phyloP scores from a whole-genome alignment of 2,113 vertebrate species.

The Ailurus styani region DNA sequence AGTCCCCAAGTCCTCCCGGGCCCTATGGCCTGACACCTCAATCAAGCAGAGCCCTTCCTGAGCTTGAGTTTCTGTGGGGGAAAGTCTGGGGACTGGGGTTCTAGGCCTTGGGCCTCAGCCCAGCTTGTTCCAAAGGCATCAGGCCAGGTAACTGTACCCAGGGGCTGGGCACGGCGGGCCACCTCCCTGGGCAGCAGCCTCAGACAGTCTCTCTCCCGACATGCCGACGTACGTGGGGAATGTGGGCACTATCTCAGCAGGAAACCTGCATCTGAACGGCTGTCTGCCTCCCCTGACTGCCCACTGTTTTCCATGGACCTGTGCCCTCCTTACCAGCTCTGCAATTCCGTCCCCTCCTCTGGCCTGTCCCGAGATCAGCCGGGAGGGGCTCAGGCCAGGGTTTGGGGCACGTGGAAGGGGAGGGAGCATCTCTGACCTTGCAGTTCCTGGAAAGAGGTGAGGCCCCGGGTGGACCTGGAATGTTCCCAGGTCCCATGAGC shows the following conservation, averaged over 20 bases:
- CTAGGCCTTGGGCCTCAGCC: background rate
- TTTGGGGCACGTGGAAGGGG: background rate
- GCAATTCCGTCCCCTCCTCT: background rate
- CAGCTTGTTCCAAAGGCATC: background rate
- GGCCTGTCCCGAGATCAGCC: background rate
- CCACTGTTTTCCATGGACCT: background rate
- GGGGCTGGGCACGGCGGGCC: fast-evolving
- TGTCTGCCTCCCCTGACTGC: background rate
- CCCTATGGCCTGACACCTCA: fast-evolving
- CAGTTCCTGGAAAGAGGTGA: background rate
- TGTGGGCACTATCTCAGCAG: background rate
- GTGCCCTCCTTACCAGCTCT: background rate
- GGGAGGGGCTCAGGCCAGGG: background rate
- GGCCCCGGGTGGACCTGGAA: background rate
- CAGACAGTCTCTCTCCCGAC: background rate
- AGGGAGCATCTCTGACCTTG: background rate
- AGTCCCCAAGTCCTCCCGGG: background rate
- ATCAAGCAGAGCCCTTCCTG: background rate
- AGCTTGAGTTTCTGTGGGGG: background rate
- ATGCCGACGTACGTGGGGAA: background rate
- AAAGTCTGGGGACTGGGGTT: background rate
- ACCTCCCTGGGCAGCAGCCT: background rate
- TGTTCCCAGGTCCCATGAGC: background rate
- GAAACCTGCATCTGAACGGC: background rate
- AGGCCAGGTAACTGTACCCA: background rate